phyloP scores from a whole-genome alignment of 1,140 invertebrate genomes.

The Drosophila baimaii region DNA sequence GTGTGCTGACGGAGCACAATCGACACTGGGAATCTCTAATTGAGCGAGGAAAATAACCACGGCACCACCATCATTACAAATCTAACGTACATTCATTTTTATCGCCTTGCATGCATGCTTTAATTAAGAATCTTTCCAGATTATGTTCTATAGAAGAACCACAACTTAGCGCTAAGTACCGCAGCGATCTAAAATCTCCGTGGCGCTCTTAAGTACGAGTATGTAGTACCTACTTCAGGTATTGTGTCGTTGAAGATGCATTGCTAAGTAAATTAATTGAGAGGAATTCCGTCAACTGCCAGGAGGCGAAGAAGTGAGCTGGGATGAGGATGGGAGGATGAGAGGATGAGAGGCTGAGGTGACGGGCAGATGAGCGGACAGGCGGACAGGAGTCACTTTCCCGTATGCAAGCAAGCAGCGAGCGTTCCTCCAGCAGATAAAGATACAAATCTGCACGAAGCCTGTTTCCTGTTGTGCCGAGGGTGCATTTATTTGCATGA shows the following conservation, averaged over 20 bases:
- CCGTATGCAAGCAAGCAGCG: constrained; percentile 44
- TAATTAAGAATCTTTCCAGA: constrained; percentile 59
- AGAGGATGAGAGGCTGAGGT: constrained; percentile 1
- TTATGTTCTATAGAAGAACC: constrained; percentile 42
- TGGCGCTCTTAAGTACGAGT: constrained; percentile 25
- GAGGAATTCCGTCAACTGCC: constrained; percentile 76
- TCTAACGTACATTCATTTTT: constrained; percentile 65
- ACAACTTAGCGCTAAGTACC: constrained; percentile 41
- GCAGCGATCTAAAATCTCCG: constrained; percentile 42
- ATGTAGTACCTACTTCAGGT: constrained; percentile 10
- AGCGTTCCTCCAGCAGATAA: constrained; percentile 69
- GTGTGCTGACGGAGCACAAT: constrained; percentile 58
- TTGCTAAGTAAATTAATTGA: constrained; percentile 77
- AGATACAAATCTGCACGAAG: constrained; percentile 82
- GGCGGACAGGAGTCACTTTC: constrained; percentile 58
- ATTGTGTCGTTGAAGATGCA: constrained; percentile 49
- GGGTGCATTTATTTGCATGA: constrained; percentile 82
- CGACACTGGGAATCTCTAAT: constrained; percentile 57
- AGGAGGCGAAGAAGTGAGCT: constrained; percentile 25
- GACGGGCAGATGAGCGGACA: constrained; percentile 20
- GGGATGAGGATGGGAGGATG: constrained; percentile 4
- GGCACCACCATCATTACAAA: constrained; percentile 56
- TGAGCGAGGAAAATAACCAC: constrained; percentile 50
- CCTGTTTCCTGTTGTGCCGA: constrained; percentile 80
- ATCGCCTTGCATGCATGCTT: constrained; percentile 59